A percentile compares a stretch with the other conserved stretches of the same genome.
phyloP scores from a whole-genome alignment of 2,888 invertebrate genomes.

The Lypha dubia region DNA sequence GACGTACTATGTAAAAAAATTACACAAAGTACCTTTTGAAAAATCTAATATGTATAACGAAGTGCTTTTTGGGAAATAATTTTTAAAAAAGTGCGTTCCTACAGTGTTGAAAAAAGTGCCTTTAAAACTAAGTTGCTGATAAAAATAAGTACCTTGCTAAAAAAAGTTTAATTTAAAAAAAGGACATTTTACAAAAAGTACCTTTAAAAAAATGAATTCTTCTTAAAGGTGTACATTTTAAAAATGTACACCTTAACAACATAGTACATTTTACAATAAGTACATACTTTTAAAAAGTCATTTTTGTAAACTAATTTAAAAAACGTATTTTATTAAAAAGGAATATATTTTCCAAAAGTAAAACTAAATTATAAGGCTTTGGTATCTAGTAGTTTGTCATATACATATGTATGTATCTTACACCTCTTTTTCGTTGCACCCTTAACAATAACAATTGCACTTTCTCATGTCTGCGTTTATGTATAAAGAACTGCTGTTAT shows the following conservation, averaged over 20 bases:
- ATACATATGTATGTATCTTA: no score
- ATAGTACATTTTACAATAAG: neutral
- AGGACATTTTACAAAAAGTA: neutral
- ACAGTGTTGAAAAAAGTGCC: neutral
- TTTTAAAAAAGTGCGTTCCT: neutral
- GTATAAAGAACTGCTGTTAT: neutral
- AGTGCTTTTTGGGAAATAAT: neutral
- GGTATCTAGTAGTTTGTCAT: no score
- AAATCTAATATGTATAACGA: neutral
- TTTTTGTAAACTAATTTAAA: no score
- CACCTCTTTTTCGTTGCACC: neutral
- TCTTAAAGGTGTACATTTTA: neutral
- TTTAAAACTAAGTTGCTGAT: no score
- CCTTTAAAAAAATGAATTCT: neutral
- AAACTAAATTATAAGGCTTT: no score
- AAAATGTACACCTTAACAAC: neutral
- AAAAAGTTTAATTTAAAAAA: no score
- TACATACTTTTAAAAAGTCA: neutral
- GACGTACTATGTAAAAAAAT: no score
- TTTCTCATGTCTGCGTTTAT: neutral
- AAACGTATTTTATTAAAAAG: no score
- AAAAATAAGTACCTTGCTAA: no score
- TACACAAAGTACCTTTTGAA: constrained; percentile 9
- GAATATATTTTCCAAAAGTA: no score
- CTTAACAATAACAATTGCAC: neutral